phyloP scores from a whole-genome alignment of 1,140 invertebrate species.

The Drosophila pandora region DNA sequence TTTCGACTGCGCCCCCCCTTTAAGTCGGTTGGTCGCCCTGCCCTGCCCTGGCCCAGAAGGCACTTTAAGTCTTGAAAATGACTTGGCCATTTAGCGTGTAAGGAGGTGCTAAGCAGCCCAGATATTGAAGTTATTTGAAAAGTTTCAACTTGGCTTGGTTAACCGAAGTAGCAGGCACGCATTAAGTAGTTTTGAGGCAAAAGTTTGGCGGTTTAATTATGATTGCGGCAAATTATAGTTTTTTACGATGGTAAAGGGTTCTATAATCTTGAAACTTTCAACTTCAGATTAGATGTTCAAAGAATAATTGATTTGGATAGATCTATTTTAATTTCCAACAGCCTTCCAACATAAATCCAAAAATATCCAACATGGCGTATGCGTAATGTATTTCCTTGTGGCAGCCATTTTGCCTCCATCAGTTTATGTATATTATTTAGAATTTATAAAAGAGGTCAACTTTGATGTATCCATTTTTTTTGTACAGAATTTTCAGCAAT shows the following conservation, averaged over 20 bases:
- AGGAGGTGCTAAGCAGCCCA: slow-evolving; percentile 21
- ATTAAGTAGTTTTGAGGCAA: background rate
- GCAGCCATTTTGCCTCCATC: background rate
- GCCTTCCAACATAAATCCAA: background rate
- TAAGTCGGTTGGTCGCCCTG: background rate
- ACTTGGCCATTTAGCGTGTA: slow-evolving; percentile 8
- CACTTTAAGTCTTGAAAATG: slow-evolving; percentile 25
- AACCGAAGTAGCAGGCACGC: background rate
- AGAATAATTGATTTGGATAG: background rate
- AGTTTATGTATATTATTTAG: background rate
- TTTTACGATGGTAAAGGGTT: background rate
- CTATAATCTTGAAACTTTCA: background rate
- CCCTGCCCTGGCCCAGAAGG: background rate
- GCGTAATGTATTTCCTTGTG: background rate
- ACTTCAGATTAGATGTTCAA: background rate
- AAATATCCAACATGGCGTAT: slow-evolving; percentile 4
- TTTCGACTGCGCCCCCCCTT: slow-evolving; percentile 22
- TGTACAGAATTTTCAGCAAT: slow-evolving; percentile 13
- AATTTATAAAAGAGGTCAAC: background rate
- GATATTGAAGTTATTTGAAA: slow-evolving; percentile 9
- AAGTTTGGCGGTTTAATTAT: background rate
- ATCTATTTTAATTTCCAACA: background rate
- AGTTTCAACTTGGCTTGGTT: slow-evolving; percentile 5
- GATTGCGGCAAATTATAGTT: background rate
- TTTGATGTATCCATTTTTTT: background rate